Evolutionary conservation across 2,113 vertebrate species (phyloP).

Genomic region (Marmota flaviventris): DNA sequence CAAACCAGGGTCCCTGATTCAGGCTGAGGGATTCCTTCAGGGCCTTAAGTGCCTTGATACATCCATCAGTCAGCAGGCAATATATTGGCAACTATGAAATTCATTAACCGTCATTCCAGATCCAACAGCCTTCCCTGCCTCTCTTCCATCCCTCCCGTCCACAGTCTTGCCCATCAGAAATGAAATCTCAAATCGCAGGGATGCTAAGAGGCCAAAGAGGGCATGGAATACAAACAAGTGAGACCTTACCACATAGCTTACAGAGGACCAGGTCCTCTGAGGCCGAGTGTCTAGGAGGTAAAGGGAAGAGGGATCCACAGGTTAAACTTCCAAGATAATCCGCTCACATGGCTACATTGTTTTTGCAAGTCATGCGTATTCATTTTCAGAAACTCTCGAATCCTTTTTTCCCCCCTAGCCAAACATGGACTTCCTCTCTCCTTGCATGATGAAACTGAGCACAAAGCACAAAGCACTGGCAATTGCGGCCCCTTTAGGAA

Average conservation of each 20-base stretch:
- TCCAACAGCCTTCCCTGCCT: too few relatives aligned
- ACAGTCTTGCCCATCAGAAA: background rate
- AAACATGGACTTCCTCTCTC: background rate
- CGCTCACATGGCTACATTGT: background rate
- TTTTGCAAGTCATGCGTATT: background rate
- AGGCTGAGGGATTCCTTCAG: background rate
- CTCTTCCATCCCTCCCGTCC: background rate
- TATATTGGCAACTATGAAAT: background rate
- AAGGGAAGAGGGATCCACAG: rapidly evolving
- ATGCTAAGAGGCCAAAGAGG: background rate
- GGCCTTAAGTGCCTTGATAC: background rate
- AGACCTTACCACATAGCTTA: background rate
- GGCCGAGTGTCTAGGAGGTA: background rate
- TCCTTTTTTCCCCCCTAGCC: background rate
- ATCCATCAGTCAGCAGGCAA: background rate
- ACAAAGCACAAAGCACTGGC: background rate
- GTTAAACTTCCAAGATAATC: background rate
- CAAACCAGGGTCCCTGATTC: background rate
- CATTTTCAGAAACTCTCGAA: background rate
- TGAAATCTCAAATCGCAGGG: background rate
- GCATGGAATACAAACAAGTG: background rate
- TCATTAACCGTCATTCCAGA: background rate
- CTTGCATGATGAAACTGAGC: background rate
- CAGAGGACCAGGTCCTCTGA: background rate
- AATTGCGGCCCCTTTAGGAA: background rate